Evolutionary conservation across 2,797 vertebrate genomes (phyloP).

Genomic region (Rhynchonycteris naso): DNA sequence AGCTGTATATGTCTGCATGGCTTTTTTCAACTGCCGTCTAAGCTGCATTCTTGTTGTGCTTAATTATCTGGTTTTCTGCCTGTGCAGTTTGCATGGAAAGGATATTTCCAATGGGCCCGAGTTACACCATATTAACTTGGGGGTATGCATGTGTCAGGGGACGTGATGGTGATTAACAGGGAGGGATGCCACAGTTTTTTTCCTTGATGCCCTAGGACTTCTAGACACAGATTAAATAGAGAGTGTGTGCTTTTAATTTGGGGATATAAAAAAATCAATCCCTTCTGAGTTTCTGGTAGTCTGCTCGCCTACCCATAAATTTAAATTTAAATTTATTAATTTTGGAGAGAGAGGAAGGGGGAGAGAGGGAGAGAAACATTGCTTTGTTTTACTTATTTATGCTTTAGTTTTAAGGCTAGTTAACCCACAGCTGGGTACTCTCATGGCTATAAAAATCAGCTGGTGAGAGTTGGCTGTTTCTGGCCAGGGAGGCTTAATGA

Average conservation of each 20-base stretch:
- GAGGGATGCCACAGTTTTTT: neutral
- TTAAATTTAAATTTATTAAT: too few relatives aligned
- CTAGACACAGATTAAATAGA: neutral
- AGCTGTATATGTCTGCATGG: neutral
- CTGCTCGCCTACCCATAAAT: neutral
- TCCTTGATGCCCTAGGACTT: neutral
- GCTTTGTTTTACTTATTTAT: too few relatives aligned
- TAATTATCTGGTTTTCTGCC: conserved; percentile 14
- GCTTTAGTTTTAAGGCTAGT: too few relatives aligned
- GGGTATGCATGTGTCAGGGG: neutral
- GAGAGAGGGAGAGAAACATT: too few relatives aligned
- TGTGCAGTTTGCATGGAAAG: conserved; percentile 3
- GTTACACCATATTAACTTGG: neutral
- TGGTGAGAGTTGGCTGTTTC: neutral
- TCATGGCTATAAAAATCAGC: neutral
- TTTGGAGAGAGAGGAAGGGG: too few relatives aligned
- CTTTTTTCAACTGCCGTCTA: neutral
- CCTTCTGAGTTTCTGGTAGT: neutral
- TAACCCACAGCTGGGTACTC: too few relatives aligned
- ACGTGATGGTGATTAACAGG: neutral
- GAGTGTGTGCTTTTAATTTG: conserved; percentile 2
- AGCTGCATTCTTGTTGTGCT: neutral
- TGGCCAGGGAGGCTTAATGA: neutral
- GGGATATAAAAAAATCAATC: neutral
- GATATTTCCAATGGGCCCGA: neutral